Base-by-base conservation (phyloP, 2,113 vertebrate genomes). In the Hystrix cristata region DNA sequence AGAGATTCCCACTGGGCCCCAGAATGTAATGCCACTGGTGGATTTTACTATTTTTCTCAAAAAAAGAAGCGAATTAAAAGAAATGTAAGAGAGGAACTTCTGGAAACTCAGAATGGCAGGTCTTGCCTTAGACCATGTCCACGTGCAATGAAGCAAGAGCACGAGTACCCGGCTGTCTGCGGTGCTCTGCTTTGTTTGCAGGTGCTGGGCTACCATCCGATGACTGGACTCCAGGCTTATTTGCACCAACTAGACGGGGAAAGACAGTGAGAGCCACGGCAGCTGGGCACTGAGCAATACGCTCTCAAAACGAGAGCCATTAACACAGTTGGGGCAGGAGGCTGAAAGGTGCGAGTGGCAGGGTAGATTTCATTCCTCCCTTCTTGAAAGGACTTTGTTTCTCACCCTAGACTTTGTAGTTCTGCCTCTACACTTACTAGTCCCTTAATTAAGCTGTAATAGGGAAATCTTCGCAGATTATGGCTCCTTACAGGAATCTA, bases 381-480 rank as follows among this genome's bases (percentile, higher is more conserved):
- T 55, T 64, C 53, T 72, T 19, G 53, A 78, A 74, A 23, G 2
- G 7, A 25, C n/a, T n/a, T 60, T 27, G 64, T 69, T 81, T 85
- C 10, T 62, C 23, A 81, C 7, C 43, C 69, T 51, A 80, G 21
- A n/a, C 18, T 11, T 94, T 31, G 2, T 21, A 64, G 11, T 53
- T 94, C 46, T 93, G 55, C 4, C 3, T 95, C 25, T 90, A 69
- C 7, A 76, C 51, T 84, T 78, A 46, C 18, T n/a, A 91, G 53
- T 23, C 23, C 8, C 34, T 60, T 90, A 87, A 67, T 78, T 82
- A 94, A 90, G 9, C 53, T 94, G 18, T 90, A 87, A 88, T 3
- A 38, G 29, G 90, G 21, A 96, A 90, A 91, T 85, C 16, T 15
- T 92, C 85, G 53, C 85, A 94, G 53, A 88, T 72, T 59, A 88